Base-by-base conservation (phyloP, 2,888 invertebrate genomes). In the Boloria selene region DNA sequence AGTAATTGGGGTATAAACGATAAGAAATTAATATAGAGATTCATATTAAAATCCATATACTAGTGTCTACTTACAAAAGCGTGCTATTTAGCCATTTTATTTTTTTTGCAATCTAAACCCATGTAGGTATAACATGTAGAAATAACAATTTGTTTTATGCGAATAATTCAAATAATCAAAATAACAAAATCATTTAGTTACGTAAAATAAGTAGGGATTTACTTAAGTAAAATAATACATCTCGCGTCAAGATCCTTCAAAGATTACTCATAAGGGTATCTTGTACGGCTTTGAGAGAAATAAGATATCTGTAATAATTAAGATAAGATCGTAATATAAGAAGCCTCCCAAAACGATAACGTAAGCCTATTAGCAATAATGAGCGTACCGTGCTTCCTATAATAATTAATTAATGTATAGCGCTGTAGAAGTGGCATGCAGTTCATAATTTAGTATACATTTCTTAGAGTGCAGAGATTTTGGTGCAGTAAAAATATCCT, bases 301-400 rank as follows among this genome's bases (percentile, higher is more conserved):
- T 42, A 31, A 60, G 17, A 65, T 53, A 52, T 52, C 38, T 53
- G 31, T 69, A 69, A 66, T 65, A 55, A 61, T 51, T 44, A 10
- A 53, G 61, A 61, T 65, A 60, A 62, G 45, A 63, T 55, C 55
- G 59, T 61, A 60, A 53, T 55, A 54, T 56, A 53, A 69, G 62
- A 64, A 68, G 55, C 49, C 60, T 61, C 63, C 67, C 56, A 58
- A 67, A 69, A 60, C 54, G 64, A 67, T 60, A 64, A 64, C 56
- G 38, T 61, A 65, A 65, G 56, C 61, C 61, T 65, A 61, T 65
- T 65, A 65, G 55, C 61, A 55, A 45, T 65, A 65, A 65, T 61
- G 61, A 65, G 52, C 26, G 38, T 59, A 52, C 38, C 51, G 47
- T 59, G 58, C 47, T 64, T 53, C 61, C 13, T 56, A 56, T 31